Base-by-base conservation (phyloP, 2,888 invertebrate genomes). In the Proisotoma minuta region DNA sequence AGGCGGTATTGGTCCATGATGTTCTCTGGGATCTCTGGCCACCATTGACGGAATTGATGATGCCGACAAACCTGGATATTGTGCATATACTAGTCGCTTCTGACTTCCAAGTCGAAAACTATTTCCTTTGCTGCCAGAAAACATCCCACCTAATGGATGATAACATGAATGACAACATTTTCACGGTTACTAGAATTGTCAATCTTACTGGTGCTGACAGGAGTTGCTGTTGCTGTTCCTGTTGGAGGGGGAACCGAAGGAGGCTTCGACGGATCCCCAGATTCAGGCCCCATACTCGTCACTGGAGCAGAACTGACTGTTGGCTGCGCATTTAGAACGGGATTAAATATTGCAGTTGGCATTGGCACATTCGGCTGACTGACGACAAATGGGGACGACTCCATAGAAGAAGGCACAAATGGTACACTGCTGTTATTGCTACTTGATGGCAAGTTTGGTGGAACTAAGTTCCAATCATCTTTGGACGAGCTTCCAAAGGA, bases 11-110 rank as follows among this genome's bases (percentile, higher is more conserved):
- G n/a, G n/a, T n/a, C n/a, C n/a, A n/a, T n/a, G n/a, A n/a, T n/a
- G n/a, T n/a, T n/a, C n/a, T n/a, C n/a, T n/a, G n/a, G n/a, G n/a
- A n/a, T n/a, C n/a, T n/a, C n/a, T n/a, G n/a, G n/a, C 56, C 27
- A 58, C 39, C 1, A 59, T 40, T 8, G 66, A 60, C 15, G 57
- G 43, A n/a, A 52, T 59, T 22, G 59, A 43, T 22, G 62, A 49
- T 43, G 60, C 28, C 12, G 67, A 58, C 3, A 89, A 76, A 1
- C 89, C 89, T 0, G 90, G 90, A 73, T 88, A 85, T 74, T 85
- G 88, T 0, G 89, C 90, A 77, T 91, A 90, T 3, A 83, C 79
- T 74, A 87, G 85, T 76, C 87, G 85, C 26, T 43, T 56, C 72
- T 83, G 83, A 3, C 84, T 84, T 0, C 85, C 80, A 59, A 89